Evolutionary conservation across 2,113 vertebrate species (phyloP).

Genomic region (Oophaga pumilio): DNA sequence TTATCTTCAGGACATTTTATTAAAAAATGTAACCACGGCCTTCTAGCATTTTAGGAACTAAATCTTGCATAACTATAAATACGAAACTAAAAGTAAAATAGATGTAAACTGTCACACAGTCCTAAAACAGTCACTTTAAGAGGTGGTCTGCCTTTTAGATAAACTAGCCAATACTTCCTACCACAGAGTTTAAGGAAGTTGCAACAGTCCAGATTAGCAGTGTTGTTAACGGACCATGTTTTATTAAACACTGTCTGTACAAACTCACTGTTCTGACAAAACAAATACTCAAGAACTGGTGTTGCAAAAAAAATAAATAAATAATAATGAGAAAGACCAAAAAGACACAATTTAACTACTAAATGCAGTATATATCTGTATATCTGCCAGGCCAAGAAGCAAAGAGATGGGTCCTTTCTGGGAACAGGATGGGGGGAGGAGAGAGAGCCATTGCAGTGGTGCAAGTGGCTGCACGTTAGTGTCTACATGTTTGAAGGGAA

Average conservation of each 20-base stretch:
- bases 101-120: background rate
- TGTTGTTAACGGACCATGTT: background rate
- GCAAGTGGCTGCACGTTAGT: too few relatives aligned
- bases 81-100: too few relatives aligned
- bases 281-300: background rate
- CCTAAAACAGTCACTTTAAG: background rate
- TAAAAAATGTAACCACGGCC: too few relatives aligned
- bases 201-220: conserved; percentile 2
- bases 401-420: background rate
- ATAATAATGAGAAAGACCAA: background rate
- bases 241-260: background rate
- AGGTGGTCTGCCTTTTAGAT: background rate
- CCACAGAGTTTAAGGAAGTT: conserved; percentile 36
- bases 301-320: background rate
- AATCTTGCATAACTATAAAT: too few relatives aligned
- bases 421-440: too few relatives aligned
- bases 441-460: too few relatives aligned
- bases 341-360: background rate
- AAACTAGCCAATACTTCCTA: conserved; percentile 8
- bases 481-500: too few relatives aligned
- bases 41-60: too few relatives aligned
- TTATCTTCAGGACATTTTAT: too few relatives aligned
- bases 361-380: background rate
- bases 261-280: background rate
- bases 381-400: background rate